Evolutionary conservation across 2,888 invertebrate genomes (phyloP).

Genomic region (Chromoteleia sp.): DNA sequence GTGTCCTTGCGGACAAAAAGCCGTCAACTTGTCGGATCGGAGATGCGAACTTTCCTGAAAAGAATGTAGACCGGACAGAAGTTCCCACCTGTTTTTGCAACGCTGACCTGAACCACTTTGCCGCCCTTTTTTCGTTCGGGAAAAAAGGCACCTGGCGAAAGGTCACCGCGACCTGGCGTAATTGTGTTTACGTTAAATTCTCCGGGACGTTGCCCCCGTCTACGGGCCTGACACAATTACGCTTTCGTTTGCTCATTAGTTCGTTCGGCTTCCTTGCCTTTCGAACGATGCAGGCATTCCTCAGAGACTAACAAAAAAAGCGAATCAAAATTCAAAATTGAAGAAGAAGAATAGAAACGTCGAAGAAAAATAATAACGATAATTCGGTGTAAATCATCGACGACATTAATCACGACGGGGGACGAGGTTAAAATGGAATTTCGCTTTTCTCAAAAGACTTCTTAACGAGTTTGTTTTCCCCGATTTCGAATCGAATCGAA

Average conservation of each 20-base stretch:
- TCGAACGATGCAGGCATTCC: not conserved
- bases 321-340: not conserved
- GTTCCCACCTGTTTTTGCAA: slow-evolving; percentile 54
- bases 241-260: slow-evolving; percentile 55
- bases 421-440: slow-evolving; percentile 13
- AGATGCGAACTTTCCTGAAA: slow-evolving; percentile 57
- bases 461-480: not conserved
- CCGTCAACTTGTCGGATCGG: slow-evolving; percentile 31
- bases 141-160: slow-evolving; percentile 38
- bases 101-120: slow-evolving; percentile 58
- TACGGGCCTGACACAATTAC: slow-evolving; percentile 60
- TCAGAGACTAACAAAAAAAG: not conserved
- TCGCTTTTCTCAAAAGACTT: slow-evolving; percentile 9
- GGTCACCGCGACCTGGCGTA: slow-evolving; percentile 47
- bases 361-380: not conserved
- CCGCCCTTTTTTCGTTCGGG: slow-evolving; percentile 22
- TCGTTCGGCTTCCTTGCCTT: slow-evolving; percentile 46
- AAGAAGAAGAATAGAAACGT: not conserved
- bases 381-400: not conserved
- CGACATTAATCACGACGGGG: slow-evolving; percentile 5
- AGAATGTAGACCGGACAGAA: slow-evolving; percentile 60
- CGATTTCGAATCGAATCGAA: too few species aligned
- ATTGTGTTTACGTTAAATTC: slow-evolving; percentile 55
- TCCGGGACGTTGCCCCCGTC: slow-evolving; percentile 44
- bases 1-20: slow-evolving; percentile 35